Evolutionary conservation across 1,140 invertebrate genomes (phyloP).

Genomic region (Pararge aegeria): DNA sequence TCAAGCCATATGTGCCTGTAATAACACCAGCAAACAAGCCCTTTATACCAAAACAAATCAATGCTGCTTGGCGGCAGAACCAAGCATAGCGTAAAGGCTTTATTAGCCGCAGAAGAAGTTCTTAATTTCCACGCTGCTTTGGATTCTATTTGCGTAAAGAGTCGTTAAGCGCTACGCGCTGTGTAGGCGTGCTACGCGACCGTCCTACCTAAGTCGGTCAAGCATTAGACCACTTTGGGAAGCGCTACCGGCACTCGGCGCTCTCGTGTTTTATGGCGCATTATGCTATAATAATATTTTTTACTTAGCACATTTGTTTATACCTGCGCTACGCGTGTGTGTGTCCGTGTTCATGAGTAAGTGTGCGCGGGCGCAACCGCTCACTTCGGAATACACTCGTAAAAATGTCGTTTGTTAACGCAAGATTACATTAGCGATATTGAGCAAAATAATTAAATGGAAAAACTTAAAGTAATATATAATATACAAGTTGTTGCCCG

Average conservation of each 20-base stretch:
- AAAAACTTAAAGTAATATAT: too few relatives aligned
- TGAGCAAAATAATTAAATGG: background rate
- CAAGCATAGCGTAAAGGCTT: too few relatives aligned
- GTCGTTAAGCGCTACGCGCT: slow-evolving; percentile 29
- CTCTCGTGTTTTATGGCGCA: slow-evolving; percentile 72
- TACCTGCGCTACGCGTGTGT: slow-evolving; percentile 38
- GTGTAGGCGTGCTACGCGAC: slow-evolving; percentile 42
- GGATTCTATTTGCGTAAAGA: background rate
- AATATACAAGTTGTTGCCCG: too few relatives aligned
- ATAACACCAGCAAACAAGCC: too few relatives aligned
- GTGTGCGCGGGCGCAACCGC: slow-evolving; percentile 34
- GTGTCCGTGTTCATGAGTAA: slow-evolving; percentile 34
- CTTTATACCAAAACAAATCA: too few relatives aligned
- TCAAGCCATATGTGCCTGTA: too few relatives aligned
- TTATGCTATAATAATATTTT: slow-evolving; percentile 78
- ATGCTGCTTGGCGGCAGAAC: too few relatives aligned
- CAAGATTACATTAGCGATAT: background rate
- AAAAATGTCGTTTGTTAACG: slow-evolving; percentile 62
- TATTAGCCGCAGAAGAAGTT: too few relatives aligned
- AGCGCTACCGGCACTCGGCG: slow-evolving; percentile 38
- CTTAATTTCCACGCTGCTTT: too few relatives aligned
- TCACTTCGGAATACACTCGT: slow-evolving; percentile 44
- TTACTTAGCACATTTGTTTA: slow-evolving; percentile 77
- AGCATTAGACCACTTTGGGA: slow-evolving; percentile 51
- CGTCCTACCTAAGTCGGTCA: slow-evolving; percentile 10